These are phyloP conservation scores for Carlito syrichta DNA, from an alignment of 2,113 vertebrate genomes.

Conservation along the genomic window DNA sequence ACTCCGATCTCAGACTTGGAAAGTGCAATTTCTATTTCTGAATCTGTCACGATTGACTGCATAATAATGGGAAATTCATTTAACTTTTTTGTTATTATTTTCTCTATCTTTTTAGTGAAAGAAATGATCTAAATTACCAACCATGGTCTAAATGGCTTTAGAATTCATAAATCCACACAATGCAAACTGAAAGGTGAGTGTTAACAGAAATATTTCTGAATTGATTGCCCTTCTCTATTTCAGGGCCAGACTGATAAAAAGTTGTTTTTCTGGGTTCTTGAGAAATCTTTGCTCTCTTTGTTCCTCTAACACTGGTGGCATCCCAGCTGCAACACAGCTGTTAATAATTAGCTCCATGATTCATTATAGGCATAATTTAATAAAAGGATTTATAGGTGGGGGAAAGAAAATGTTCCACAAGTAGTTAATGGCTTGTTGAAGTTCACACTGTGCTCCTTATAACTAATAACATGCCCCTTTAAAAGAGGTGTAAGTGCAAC, in stretches of 20 bases:
- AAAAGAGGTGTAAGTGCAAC: neutral
- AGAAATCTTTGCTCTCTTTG: neutral
- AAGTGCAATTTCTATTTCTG: neutral
- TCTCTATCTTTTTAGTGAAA: neutral
- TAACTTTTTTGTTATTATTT: neutral
- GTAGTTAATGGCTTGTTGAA: conserved; percentile 31
- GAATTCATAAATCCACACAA: neutral
- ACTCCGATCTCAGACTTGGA: neutral
- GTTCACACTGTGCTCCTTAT: neutral
- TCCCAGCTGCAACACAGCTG: neutral
- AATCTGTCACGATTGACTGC: neutral
- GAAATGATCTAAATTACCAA: neutral
- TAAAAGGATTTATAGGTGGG: neutral
- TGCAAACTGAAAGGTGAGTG: neutral
- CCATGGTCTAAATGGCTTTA: neutral
- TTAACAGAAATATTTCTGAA: neutral
- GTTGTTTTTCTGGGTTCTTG: neutral
- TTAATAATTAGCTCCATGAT: conserved; percentile 35
- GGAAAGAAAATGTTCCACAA: neutral
- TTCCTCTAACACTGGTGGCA: neutral
- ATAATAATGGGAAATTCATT: neutral
- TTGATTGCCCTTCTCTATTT: neutral
- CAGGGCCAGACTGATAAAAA: neutral
- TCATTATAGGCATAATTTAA: conserved; percentile 1
- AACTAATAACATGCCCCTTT: conserved; percentile 5